Conservation (phyloP, 2,888 invertebrate species). For the Limenitis camilla region DNA sequence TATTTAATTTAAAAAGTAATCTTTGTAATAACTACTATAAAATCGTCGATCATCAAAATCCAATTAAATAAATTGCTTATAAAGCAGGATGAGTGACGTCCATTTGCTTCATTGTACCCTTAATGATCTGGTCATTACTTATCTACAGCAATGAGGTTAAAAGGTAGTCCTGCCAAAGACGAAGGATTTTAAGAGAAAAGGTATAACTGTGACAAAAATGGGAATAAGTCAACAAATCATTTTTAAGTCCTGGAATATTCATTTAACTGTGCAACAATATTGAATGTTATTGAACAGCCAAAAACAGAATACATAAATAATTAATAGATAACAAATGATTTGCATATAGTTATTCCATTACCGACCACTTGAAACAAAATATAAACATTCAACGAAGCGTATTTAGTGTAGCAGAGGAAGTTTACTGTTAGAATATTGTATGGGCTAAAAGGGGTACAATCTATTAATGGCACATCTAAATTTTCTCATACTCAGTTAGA, state of each 20-base stretch:
- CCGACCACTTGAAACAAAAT: slow-evolving; percentile 13
- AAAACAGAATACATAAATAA: background rate
- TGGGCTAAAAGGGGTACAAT: no score
- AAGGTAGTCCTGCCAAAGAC: background rate
- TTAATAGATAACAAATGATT: slow-evolving; percentile 1
- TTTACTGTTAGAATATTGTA: no score
- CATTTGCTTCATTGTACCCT: slow-evolving; percentile 30
- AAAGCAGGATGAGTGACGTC: slow-evolving; percentile 24
- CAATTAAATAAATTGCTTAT: slow-evolving; percentile 31
- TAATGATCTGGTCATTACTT: slow-evolving; percentile 11
- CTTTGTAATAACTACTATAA: background rate
- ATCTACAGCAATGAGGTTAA: slow-evolving; percentile 5
- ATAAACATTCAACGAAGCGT: slow-evolving; percentile 21
- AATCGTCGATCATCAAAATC: slow-evolving; percentile 18
- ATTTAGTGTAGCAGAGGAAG: no score
- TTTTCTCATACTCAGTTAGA: no score
- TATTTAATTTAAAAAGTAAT: background rate
- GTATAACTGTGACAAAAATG: no score
- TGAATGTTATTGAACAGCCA: background rate
- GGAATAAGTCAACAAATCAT: no score
- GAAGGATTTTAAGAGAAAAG: background rate
- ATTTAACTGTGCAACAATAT: no score
- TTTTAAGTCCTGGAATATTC: no score
- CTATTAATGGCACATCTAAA: no score
- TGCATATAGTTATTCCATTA: slow-evolving; percentile 2